Percentiles rank a stretch among this genome's conserved stretches.
Evolutionary conservation across 2,797 vertebrate genomes (phyloP).

Genomic region (Moxostoma hubbsi): DNA sequence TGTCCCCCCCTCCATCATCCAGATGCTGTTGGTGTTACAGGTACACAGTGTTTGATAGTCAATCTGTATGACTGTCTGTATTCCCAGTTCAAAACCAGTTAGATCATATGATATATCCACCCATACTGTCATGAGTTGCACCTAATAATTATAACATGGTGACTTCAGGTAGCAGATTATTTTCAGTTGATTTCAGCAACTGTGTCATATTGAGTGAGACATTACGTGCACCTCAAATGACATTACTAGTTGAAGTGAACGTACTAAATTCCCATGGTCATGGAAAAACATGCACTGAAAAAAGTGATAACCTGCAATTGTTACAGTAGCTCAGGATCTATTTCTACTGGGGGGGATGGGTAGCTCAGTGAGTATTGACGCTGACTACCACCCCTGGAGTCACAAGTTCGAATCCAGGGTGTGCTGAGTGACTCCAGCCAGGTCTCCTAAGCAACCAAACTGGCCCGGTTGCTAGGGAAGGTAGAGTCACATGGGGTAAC

Average conservation of each 20-base stretch:
- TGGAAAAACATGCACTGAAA: too few species aligned
- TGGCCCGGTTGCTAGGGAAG: too few species aligned
- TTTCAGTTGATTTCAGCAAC: not conserved
- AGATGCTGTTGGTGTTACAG: conserved; percentile 97
- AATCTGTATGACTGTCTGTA: not conserved
- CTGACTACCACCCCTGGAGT: too few species aligned
- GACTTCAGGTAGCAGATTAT: not conserved
- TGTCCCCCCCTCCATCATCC: conserved; percentile 92
- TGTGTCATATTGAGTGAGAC: conserved; percentile 20
- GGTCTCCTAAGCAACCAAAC: too few species aligned
- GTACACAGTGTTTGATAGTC: conserved; percentile 66
- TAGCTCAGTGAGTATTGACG: too few species aligned
- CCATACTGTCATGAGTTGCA: conserved; percentile 1
- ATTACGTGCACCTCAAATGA: not conserved
- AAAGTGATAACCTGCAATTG: too few species aligned
- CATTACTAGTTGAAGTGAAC: not conserved
- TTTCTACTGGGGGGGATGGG: too few species aligned
- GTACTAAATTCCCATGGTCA: too few species aligned
- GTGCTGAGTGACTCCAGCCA: too few species aligned
- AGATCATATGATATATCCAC: not conserved
- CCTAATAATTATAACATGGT: not conserved
- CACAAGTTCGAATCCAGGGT: too few species aligned
- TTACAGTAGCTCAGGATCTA: too few species aligned
- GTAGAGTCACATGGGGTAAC: too few species aligned
- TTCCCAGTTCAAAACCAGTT: not conserved